Conservation (phyloP, 2,888 invertebrate species). For the Erpobdella octoculata region DNA sequence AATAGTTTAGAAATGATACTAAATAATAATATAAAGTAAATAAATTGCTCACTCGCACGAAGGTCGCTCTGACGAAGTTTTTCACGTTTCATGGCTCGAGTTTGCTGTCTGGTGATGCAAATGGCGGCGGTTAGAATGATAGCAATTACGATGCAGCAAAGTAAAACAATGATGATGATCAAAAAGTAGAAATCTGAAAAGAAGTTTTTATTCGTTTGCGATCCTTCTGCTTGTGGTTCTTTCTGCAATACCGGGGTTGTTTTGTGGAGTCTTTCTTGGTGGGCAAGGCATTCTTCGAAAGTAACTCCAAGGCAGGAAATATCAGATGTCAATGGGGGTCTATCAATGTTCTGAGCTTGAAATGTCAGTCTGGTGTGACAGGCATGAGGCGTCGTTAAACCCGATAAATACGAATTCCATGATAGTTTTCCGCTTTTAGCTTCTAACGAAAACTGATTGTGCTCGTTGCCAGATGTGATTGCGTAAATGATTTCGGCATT, state of each 20-base stretch:
- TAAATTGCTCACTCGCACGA: conserved; percentile 10
- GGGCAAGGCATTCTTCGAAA: conserved; percentile 7
- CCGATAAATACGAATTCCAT: conserved; percentile 23
- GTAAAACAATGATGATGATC: conserved; percentile 20
- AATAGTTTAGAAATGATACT: not conserved
- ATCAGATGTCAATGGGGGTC: not conserved
- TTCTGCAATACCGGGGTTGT: not conserved
- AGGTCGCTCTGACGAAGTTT: not conserved
- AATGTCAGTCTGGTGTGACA: conserved; percentile 5
- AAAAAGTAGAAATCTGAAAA: conserved; percentile 21
- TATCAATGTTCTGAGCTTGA: not conserved
- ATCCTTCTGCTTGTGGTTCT: not conserved
- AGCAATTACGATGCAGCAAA: conserved; percentile 20
- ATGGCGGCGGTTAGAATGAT: conserved; percentile 26
- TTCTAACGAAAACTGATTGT: conserved; percentile 9
- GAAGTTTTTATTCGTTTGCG: not conserved
- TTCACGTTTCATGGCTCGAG: conserved; percentile 1
- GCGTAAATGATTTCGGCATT: not conserved
- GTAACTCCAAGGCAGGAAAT: conserved; percentile 2
- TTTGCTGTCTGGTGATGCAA: conserved; percentile 25
- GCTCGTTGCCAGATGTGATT: conserved; percentile 10
- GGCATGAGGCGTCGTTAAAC: not conserved
- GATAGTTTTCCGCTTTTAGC: conserved; percentile 6
- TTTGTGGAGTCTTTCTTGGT: not conserved
- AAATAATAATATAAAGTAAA: not conserved